phyloP scores from a whole-genome alignment of 37 sponge, comb jelly and placozoan genomes.

The Corticium candelabrum region DNA sequence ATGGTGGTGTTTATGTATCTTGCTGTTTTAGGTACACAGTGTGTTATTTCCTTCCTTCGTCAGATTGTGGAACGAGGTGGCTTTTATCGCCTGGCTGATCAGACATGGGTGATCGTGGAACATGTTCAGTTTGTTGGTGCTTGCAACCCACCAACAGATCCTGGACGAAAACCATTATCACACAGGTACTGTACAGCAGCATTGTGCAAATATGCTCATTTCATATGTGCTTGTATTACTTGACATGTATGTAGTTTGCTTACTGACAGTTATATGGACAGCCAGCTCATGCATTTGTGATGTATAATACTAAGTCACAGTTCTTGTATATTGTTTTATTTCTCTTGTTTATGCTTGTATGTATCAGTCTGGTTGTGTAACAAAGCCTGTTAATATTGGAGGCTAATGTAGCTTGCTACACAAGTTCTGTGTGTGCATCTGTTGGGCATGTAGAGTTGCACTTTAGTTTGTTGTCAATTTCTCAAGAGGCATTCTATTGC shows the following conservation, averaged over 20 bases:
- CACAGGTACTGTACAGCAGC: conserved; percentile 72
- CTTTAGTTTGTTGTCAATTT: not conserved
- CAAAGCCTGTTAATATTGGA: not conserved
- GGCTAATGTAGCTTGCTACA: not conserved
- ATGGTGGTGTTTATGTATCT: too few relatives aligned
- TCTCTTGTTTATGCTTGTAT: not conserved
- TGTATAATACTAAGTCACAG: not conserved
- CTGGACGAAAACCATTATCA: conserved; percentile 85
- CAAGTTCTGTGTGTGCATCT: not conserved
- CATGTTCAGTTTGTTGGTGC: conserved; percentile 96
- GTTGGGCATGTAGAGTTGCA: not conserved
- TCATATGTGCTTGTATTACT: too few relatives aligned
- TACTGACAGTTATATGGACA: too few relatives aligned
- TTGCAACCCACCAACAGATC: conserved; percentile 97
- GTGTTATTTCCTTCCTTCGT: conserved; percentile 91
- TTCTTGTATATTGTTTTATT: not conserved
- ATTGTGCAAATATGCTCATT: too few relatives aligned
- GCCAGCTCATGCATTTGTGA: too few relatives aligned
- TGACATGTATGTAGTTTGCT: too few relatives aligned
- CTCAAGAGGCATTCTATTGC: not conserved
- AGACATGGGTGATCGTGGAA: conserved; percentile 85
- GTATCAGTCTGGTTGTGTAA: not conserved
- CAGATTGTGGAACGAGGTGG: conserved; percentile 96
- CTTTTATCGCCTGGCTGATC: conserved; percentile 85
- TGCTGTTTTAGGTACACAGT: conserved; percentile 71